phyloP scores from a whole-genome alignment of 2,888 invertebrate genomes.

The Stenurella melanura region DNA sequence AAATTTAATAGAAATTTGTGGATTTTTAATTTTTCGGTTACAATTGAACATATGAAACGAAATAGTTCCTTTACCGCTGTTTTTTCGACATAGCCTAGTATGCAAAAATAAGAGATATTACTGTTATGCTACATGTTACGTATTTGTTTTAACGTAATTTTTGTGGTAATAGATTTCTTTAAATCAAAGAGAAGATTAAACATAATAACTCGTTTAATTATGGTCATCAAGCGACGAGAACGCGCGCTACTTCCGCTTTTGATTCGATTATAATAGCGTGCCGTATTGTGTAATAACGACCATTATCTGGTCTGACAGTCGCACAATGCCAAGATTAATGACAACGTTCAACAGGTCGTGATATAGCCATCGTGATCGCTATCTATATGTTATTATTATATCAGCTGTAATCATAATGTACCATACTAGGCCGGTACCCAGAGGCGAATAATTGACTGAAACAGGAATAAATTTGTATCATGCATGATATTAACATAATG shows the following conservation, averaged over 20 bases:
- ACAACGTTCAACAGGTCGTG: conserved; percentile 46
- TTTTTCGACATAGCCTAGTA: too few species aligned
- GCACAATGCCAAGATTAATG: conserved; percentile 55
- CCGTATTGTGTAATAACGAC: conserved; percentile 54
- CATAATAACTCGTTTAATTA: conserved; percentile 41
- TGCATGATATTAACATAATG: too few species aligned
- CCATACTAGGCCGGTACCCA: background rate
- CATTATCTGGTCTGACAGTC: conserved; percentile 54
- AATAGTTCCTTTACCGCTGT: too few species aligned
- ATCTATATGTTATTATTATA: conserved; percentile 44
- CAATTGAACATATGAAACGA: too few species aligned
- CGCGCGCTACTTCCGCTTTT: conserved; percentile 52
- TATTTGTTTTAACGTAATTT: too few species aligned
- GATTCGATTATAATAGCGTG: conserved; percentile 58
- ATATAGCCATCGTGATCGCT: conserved; percentile 43
- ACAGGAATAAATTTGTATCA: too few species aligned
- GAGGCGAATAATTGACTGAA: too few species aligned
- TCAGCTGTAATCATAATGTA: conserved; percentile 36
- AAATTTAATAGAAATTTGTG: too few species aligned
- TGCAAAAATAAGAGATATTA: too few species aligned
- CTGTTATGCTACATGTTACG: too few species aligned
- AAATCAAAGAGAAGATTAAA: background rate
- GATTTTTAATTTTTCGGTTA: too few species aligned
- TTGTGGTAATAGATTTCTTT: background rate
- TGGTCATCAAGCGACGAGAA: conserved; percentile 30